Percentiles rank a stretch among this genome's conserved stretches.
Conservation (phyloP, 2,888 invertebrate species). For the Formica aserva region DNA sequence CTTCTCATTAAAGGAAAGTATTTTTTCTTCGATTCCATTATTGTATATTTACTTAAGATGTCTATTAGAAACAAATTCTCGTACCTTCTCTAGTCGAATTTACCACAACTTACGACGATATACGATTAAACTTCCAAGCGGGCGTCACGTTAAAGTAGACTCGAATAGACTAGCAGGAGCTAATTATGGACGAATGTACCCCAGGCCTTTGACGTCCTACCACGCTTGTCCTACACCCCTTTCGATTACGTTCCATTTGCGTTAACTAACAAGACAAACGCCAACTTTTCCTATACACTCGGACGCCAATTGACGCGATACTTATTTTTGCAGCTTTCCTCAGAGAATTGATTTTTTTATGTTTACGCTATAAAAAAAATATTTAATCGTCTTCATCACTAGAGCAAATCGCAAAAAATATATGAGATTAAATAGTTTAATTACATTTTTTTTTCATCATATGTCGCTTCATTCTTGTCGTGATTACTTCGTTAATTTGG, state of each 20-base stretch:
- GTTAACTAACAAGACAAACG: conserved; percentile 21
- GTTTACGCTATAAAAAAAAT: neutral
- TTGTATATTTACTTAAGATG: neutral
- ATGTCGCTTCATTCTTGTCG: neutral
- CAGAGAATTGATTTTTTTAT: neutral
- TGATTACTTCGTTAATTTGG: conserved; percentile 32
- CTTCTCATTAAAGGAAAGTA: neutral
- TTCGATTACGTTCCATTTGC: conserved; percentile 52
- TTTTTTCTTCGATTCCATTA: neutral
- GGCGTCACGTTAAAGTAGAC: conserved; percentile 24
- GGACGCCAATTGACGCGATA: conserved; percentile 39
- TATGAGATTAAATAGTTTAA: conserved; percentile 21
- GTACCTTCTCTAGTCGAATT: neutral
- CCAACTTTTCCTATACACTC: conserved; percentile 38
- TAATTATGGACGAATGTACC: conserved; percentile 49
- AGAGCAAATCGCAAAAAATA: neutral
- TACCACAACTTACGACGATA: conserved; percentile 12
- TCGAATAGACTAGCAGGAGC: conserved; percentile 43
- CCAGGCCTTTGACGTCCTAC: conserved; percentile 48
- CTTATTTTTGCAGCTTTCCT: conserved; percentile 44
- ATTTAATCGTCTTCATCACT: neutral
- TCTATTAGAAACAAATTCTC: neutral
- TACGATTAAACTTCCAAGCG: conserved; percentile 19
- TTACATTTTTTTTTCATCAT: conserved; percentile 43
- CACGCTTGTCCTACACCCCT: conserved; percentile 25